These are phyloP conservation scores for Epinephelus malabaricus DNA, from an alignment of 2,797 vertebrate genomes.

Conservation along the genomic window DNA sequence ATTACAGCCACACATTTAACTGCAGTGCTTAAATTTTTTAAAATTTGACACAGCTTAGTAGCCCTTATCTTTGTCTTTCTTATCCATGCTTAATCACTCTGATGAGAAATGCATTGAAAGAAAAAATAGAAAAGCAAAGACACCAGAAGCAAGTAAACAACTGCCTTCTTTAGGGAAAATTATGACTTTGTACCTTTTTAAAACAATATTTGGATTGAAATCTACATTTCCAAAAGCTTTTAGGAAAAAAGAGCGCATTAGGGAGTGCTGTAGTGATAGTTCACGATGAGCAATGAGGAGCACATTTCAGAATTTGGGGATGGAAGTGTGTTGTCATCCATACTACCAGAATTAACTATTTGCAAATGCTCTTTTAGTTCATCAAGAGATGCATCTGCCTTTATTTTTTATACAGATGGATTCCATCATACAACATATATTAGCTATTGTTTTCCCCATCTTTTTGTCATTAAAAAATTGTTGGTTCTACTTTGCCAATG, in stretches of 20 bases:
- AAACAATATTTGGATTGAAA: slow-evolving; percentile 53
- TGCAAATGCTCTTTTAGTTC: slow-evolving; percentile 58
- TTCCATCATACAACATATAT: slow-evolving; percentile 41
- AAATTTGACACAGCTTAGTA: slow-evolving; percentile 30
- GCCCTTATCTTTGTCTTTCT: slow-evolving; percentile 36
- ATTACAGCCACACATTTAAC: slow-evolving; percentile 15
- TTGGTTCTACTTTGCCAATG: slow-evolving; percentile 19
- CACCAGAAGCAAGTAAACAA: slow-evolving; percentile 40
- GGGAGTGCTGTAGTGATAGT: slow-evolving; percentile 45
- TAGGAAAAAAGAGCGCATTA: slow-evolving; percentile 38
- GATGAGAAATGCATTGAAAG: slow-evolving; percentile 29
- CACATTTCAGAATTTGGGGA: slow-evolving; percentile 52
- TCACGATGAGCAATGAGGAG: slow-evolving; percentile 52
- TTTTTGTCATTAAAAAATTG: slow-evolving; percentile 39
- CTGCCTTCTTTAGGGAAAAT: slow-evolving; percentile 20
- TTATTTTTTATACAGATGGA: slow-evolving; percentile 51
- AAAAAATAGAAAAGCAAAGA: slow-evolving; percentile 35
- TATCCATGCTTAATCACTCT: slow-evolving; percentile 36
- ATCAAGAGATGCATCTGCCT: slow-evolving; percentile 41
- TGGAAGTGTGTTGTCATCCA: slow-evolving; percentile 59
- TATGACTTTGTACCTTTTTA: slow-evolving; percentile 39
- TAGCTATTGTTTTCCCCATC: slow-evolving; percentile 28
- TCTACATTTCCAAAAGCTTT: slow-evolving; percentile 66
- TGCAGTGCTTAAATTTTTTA: slow-evolving; percentile 3
- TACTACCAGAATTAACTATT: slow-evolving; percentile 65